These are phyloP conservation scores for Myripristis jacobus DNA, from an alignment of 2,797 vertebrate genomes.

Conservation along the genomic window DNA sequence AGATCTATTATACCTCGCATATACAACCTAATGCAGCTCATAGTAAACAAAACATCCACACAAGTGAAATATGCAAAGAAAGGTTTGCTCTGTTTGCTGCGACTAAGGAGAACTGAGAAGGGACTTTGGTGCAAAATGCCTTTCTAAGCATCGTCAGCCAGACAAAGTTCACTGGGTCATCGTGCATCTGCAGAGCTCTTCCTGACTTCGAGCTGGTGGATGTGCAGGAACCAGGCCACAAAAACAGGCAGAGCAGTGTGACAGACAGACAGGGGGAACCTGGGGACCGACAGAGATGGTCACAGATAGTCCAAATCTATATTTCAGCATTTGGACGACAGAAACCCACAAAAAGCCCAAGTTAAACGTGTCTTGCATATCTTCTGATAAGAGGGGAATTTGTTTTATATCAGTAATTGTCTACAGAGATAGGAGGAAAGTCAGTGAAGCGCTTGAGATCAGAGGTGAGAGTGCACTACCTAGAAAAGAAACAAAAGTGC, in stretches of 20 bases:
- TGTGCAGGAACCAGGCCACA: slow-evolving; percentile 30
- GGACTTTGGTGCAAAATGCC: slow-evolving; percentile 31
- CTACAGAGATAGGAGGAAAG: slow-evolving; percentile 39
- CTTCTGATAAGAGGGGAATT: slow-evolving; percentile 54
- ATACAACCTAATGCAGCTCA: not conserved
- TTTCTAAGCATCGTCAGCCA: slow-evolving; percentile 64
- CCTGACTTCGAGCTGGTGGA: slow-evolving; percentile 64
- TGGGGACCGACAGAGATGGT: slow-evolving; percentile 22
- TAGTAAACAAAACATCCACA: not conserved
- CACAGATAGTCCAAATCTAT: slow-evolving; percentile 27
- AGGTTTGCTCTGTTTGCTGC: not conserved
- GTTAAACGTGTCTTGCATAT: no score
- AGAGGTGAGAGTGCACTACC: not conserved
- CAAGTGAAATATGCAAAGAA: not conserved
- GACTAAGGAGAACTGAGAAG: slow-evolving; percentile 9
- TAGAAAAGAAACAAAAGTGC: not conserved
- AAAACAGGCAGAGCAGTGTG: slow-evolving; percentile 36
- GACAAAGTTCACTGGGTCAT: slow-evolving; percentile 77
- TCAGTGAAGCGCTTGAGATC: slow-evolving; percentile 35
- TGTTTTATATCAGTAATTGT: slow-evolving; percentile 47
- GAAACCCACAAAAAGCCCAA: not conserved
- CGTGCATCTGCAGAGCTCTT: slow-evolving; percentile 77
- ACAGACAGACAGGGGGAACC: slow-evolving; percentile 38
- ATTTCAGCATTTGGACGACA: slow-evolving; percentile 53
- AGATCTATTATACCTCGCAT: slow-evolving; percentile 8